Evolutionary conservation across 2,113 vertebrate genomes (phyloP).

Genomic region (Hiodon tergisus): DNA sequence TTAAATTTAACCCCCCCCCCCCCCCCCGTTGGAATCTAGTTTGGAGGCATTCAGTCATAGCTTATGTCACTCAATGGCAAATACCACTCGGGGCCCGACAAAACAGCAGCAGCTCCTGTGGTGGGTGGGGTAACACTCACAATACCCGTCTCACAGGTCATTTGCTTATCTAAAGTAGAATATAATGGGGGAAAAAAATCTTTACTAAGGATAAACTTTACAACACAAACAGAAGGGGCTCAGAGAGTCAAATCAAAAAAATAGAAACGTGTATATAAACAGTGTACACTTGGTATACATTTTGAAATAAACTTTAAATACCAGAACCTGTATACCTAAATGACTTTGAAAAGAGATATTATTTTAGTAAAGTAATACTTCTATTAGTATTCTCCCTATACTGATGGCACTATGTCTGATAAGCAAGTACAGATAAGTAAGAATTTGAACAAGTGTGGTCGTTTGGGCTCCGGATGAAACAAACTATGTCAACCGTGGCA

Average conservation of each 20-base stretch:
- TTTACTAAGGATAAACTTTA: constrained; percentile 30
- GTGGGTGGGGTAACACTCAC: no score
- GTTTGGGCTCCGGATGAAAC: no score
- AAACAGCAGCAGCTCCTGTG: no score
- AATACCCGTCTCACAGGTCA: no score
- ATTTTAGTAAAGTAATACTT: constrained; percentile 25
- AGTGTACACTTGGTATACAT: constrained; percentile 40
- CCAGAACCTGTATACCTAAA: constrained; percentile 43
- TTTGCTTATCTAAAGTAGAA: no score
- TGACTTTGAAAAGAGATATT: constrained; percentile 45
- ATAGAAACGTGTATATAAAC: constrained; percentile 44
- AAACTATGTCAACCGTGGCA: no score
- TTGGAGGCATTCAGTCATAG: no score
- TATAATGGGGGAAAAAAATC: background rate
- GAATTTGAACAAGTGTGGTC: no score
- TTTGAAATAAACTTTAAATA: constrained; percentile 44
- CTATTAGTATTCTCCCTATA: constrained; percentile 31
- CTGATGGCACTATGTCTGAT: constrained; percentile 32
- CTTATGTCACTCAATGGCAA: no score
- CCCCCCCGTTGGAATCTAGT: no score
- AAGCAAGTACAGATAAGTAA: background rate
- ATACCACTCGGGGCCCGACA: no score
- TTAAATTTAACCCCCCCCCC: no score
- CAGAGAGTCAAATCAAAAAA: constrained; percentile 42
- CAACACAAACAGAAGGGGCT: constrained; percentile 42